These are phyloP conservation scores for Eugnorisma glareosa DNA, from an alignment of 2,888 invertebrate genomes.

Conservation along the genomic window DNA sequence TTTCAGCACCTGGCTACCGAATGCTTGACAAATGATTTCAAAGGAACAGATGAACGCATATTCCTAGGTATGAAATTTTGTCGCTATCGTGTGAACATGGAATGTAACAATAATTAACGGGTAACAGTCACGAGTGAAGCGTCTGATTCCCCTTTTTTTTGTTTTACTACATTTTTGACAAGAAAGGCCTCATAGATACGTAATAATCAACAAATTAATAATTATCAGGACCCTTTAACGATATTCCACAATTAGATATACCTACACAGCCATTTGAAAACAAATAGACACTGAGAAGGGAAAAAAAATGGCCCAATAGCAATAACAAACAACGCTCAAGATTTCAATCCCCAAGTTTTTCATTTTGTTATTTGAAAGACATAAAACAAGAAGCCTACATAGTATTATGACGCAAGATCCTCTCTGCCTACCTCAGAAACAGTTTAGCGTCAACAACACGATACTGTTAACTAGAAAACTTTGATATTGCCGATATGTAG, in stretches of 20 bases:
- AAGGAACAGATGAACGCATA: no score
- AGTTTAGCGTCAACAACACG: conserved; percentile 58
- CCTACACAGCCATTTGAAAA: neutral
- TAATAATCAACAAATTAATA: neutral
- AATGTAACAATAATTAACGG: neutral
- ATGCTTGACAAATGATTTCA: neutral
- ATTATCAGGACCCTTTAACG: neutral
- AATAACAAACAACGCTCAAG: neutral
- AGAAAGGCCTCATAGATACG: neutral
- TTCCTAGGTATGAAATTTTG: neutral
- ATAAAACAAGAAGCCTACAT: neutral
- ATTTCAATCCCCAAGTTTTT: neutral
- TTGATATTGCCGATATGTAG: conserved; percentile 57
- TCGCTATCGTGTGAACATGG: neutral
- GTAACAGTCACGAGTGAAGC: neutral
- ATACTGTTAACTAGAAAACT: conserved; percentile 65
- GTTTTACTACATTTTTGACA: neutral
- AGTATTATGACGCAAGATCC: conserved; percentile 1
- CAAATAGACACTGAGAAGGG: neutral
- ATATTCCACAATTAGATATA: neutral
- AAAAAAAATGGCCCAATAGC: neutral
- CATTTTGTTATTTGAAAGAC: neutral
- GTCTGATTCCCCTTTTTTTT: neutral
- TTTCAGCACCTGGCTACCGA: neutral
- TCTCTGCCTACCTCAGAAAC: conserved; percentile 30